Evolutionary conservation across 2,888 invertebrate genomes (phyloP), one percentile per base, ranked within the genome.

Genomic region (Eristalis intricaria): DNA sequence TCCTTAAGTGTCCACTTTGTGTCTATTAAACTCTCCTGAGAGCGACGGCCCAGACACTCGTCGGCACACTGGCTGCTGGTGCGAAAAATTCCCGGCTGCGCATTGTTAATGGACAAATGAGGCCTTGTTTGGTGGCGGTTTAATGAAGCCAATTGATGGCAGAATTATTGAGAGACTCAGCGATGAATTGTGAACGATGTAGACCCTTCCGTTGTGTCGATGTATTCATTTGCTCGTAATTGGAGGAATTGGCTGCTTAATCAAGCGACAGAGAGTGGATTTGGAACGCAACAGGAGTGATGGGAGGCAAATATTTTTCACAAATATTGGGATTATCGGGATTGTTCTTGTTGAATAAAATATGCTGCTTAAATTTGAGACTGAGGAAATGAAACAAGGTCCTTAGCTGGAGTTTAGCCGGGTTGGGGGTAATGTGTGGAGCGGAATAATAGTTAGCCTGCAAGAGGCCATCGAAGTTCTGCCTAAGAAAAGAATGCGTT

Each of bases 111-210:
- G 69, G 22, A 81, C 19, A 43, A 77, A 73, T 68, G 35, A 35
- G 65, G 26, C 65, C 64, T 56, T 79, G 74, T 78, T 66, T 82
- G 70, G 66, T 83, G 78, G 71, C 75, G 71, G 68, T 64, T 71
- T 84, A 87, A 87, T 84, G 69, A 87, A 87, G 84, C 80, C 87
- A 87, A 87, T 87, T 84, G 79, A 86, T 77, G 85, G 73, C 65
- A n/a, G 64, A 68, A 74, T 69, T 82, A 40, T 73, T 82, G 50
- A 64, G 19, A 32, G 26, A 26, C 43, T 68, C n/a, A 22, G 15
- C 0, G 7, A 19, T 35, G 23, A 43, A 35, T 50, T 1, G 19
- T n/a, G n/a, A n/a, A n/a, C n/a, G n/a, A n/a, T n/a, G n/a, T 2
- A 19, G 50, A 50, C 50, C 50, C 50, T 50, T 50, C 50, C 50